These are phyloP conservation scores for Coelopa frigida DNA, from an alignment of 1,140 invertebrate genomes.

Conservation along the genomic window DNA sequence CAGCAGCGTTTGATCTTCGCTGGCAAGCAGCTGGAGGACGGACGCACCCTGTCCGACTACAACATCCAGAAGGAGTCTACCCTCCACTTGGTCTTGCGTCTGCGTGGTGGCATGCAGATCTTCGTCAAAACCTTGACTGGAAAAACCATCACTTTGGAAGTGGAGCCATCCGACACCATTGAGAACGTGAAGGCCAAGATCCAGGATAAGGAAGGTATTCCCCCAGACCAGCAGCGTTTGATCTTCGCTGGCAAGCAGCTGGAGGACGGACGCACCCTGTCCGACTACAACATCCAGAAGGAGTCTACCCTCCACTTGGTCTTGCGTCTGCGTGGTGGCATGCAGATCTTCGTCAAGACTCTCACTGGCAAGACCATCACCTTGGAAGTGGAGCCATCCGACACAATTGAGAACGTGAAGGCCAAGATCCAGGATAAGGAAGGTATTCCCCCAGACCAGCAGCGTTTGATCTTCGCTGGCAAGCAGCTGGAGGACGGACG, in stretches of 20 bases:
- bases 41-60: slow-evolving; percentile 50
- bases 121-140: slow-evolving; percentile 76
- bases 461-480: slow-evolving; percentile 62
- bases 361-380: slow-evolving; percentile 69
- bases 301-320: slow-evolving; percentile 87
- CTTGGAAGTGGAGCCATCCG: slow-evolving; percentile 49
- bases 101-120: slow-evolving; percentile 60
- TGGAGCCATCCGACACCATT: slow-evolving; percentile 70
- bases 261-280: slow-evolving; percentile 69
- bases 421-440: slow-evolving; percentile 50
- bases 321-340: slow-evolving; percentile 72
- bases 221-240: slow-evolving; percentile 63
- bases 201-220: slow-evolving; percentile 64
- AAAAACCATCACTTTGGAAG: slow-evolving; percentile 75
- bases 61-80: slow-evolving; percentile 59
- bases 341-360: slow-evolving; percentile 74
- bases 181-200: slow-evolving; percentile 77
- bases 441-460: slow-evolving; percentile 63
- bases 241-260: slow-evolving; percentile 72
- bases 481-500: slow-evolving; percentile 53
- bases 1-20: slow-evolving; percentile 51
- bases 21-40: slow-evolving; percentile 61
- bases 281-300: slow-evolving; percentile 78
- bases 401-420: slow-evolving; percentile 21
- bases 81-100: slow-evolving; percentile 55